These are phyloP conservation scores for Coluber constrictor DNA, from an alignment of 2,797 vertebrate genomes.

Conservation along the genomic window DNA sequence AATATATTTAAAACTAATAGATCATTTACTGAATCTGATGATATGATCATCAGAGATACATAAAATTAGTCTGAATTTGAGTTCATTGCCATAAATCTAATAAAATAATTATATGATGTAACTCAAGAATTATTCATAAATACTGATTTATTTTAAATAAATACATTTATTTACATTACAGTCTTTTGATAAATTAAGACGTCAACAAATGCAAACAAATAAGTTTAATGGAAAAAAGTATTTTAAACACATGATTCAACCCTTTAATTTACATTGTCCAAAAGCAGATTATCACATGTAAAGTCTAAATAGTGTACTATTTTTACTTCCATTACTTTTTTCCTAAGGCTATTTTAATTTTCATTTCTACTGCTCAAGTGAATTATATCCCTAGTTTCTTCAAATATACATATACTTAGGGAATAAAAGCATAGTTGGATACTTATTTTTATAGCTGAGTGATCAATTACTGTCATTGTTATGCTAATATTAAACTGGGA, in stretches of 20 bases:
- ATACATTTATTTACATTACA: too few species aligned
- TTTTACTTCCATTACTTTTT: not conserved
- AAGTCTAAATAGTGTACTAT: not conserved
- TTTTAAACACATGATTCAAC: not conserved
- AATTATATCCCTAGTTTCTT: not conserved
- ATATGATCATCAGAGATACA: not conserved
- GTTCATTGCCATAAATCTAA: not conserved
- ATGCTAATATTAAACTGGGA: not conserved
- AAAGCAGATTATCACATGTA: not conserved
- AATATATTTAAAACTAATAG: not conserved
- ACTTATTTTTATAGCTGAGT: not conserved
- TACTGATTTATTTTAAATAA: not conserved
- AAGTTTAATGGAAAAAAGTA: not conserved
- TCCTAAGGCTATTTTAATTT: not conserved
- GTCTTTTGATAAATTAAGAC: not conserved
- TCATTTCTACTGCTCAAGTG: not conserved
- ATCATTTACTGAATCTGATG: not conserved
- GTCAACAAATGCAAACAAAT: not conserved
- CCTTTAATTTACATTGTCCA: not conserved
- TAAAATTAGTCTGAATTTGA: not conserved
- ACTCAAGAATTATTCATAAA: not conserved
- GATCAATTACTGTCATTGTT: not conserved
- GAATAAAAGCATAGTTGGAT: not conserved
- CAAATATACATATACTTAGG: not conserved
- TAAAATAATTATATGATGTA: not conserved